These are phyloP conservation scores for Amniataba percoides DNA, from an alignment of 2,797 vertebrate genomes.

Conservation along the genomic window DNA sequence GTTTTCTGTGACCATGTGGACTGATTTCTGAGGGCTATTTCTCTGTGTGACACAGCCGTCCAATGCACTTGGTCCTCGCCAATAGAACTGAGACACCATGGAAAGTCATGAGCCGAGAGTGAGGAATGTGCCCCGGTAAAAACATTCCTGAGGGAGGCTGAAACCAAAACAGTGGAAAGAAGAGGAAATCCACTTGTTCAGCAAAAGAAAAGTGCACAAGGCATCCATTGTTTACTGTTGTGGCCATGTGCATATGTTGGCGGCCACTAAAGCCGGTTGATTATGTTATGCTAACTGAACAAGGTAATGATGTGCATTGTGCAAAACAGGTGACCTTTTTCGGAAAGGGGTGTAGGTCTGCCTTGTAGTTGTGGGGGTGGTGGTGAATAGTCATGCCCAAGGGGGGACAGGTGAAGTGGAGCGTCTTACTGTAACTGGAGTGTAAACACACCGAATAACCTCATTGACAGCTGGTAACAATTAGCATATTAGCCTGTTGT, in stretches of 20 bases:
- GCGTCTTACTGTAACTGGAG: conserved; percentile 81
- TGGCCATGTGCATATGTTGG: conserved; percentile 53
- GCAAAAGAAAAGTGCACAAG: conserved; percentile 74
- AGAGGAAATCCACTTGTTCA: conserved; percentile 79
- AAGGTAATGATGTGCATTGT: conserved; percentile 72
- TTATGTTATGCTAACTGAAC: conserved; percentile 80
- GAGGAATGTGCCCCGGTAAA: conserved; percentile 77
- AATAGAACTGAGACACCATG: conserved; percentile 61
- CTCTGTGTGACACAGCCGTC: conserved; percentile 51
- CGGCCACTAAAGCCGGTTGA: conserved; percentile 65
- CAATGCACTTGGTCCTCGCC: conserved; percentile 39
- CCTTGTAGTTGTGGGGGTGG: conserved; percentile 29
- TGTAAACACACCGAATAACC: conserved; percentile 76
- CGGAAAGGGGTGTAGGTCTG: conserved; percentile 30
- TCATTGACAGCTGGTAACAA: conserved; percentile 81
- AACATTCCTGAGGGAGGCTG: conserved; percentile 79
- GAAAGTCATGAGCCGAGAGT: conserved; percentile 68
- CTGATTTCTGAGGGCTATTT: conserved; percentile 52
- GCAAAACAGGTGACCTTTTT: conserved; percentile 68
- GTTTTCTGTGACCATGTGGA: conserved; percentile 42
- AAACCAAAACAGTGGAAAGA: conserved; percentile 78
- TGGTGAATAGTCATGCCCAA: conserved; percentile 43
- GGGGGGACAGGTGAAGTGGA: conserved; percentile 75
- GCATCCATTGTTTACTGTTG: conserved; percentile 78
- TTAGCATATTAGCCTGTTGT: conserved; percentile 86